Percentiles rank a stretch among this genome's conserved stretches.
phyloP scores from a whole-genome alignment of 2,888 invertebrate genomes.

The Macaria liturata region DNA sequence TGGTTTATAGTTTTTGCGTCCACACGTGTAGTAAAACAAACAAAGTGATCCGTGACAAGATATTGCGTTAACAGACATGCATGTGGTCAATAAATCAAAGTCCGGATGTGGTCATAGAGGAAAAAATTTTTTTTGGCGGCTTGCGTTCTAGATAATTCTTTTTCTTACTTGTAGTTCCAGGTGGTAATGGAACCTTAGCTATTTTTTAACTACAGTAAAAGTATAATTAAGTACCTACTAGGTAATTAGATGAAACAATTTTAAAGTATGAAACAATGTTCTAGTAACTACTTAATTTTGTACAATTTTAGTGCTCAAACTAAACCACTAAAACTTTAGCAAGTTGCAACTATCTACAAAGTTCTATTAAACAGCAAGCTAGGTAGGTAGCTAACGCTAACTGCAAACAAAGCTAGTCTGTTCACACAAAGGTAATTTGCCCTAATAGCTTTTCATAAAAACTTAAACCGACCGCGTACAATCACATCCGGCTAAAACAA shows the following conservation, averaged over 20 bases:
- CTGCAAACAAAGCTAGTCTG: not conserved
- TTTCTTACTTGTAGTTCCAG: not conserved
- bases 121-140: not conserved
- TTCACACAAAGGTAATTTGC: slow-evolving; percentile 20
- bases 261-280: not conserved
- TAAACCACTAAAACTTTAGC: not conserved
- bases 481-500: slow-evolving; percentile 42
- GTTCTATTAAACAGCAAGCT: not conserved
- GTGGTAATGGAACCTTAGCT: not conserved
- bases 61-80: slow-evolving; percentile 31
- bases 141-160: too few relatives aligned
- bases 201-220: not conserved
- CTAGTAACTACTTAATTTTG: not conserved
- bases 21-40: slow-evolving; percentile 39
- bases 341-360: not conserved
- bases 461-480: slow-evolving; percentile 45
- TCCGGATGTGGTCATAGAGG: slow-evolving; percentile 62
- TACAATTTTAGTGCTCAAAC: not conserved
- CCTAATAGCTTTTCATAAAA: slow-evolving; percentile 34
- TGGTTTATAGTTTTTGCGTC: slow-evolving; percentile 66
- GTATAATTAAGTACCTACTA: too few relatives aligned
- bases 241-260: too few relatives aligned
- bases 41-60: slow-evolving; percentile 37
- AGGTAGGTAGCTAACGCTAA: slow-evolving; percentile 1
- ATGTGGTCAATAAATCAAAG: slow-evolving; percentile 60